phyloP scores from a whole-genome alignment of 2,797 vertebrate genomes.

The Gouania willdenowi region DNA sequence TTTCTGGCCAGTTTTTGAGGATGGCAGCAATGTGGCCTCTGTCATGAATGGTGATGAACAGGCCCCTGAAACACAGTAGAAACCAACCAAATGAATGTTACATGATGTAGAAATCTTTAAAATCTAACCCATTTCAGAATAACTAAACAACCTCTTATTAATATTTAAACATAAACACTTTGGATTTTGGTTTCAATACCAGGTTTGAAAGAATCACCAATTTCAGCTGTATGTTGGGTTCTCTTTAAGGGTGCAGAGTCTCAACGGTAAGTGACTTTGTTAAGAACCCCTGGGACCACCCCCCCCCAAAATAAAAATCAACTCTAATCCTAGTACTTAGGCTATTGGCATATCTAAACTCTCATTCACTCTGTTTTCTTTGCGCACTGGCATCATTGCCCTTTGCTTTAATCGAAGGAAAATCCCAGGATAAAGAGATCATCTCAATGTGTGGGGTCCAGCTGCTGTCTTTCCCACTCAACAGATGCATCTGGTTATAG shows the following conservation, averaged over 20 bases:
- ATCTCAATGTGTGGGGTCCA: slow-evolving; percentile 33
- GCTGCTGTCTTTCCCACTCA: slow-evolving; percentile 9
- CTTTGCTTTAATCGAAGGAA: slow-evolving; percentile 20
- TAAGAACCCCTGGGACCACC: slow-evolving; percentile 27
- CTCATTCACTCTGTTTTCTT: slow-evolving; percentile 1
- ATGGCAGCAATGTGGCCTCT: slow-evolving; percentile 85
- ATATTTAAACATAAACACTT: no score
- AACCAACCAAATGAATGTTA: slow-evolving; percentile 8
- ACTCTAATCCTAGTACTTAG: no score
- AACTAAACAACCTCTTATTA: no score
- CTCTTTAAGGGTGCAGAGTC: slow-evolving; percentile 26
- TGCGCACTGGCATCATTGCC: slow-evolving; percentile 16
- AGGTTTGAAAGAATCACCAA: slow-evolving; percentile 22
- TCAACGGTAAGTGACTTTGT: slow-evolving; percentile 30
- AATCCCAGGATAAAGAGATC: slow-evolving; percentile 46
- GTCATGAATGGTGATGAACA: slow-evolving; percentile 95
- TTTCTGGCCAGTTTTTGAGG: slow-evolving; percentile 92
- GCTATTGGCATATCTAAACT: no score
- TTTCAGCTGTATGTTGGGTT: slow-evolving; percentile 16
- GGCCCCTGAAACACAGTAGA: slow-evolving; percentile 76
- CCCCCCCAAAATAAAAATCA: no score
- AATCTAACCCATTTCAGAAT: no score
- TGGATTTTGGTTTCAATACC: no score
- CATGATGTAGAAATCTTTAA: no score
- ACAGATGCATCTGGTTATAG: slow-evolving; percentile 30